Evolutionary conservation across 2,888 invertebrate species (phyloP), one percentile per base, ranked within the genome.

Genomic region (Nymphalis c-album): DNA sequence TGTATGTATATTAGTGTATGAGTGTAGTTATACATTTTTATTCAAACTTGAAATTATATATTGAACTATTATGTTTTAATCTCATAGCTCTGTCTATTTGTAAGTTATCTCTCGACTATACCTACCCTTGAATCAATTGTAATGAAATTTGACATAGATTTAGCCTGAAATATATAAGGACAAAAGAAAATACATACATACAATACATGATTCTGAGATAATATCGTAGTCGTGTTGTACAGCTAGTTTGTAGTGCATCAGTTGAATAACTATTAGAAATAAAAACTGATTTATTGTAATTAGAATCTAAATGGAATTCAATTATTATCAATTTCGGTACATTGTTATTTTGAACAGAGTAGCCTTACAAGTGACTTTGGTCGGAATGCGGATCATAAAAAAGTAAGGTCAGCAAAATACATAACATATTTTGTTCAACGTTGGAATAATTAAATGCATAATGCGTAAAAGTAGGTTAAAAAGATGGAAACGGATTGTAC

Each of bases 331-430:
- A 18, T 48, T 20, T 31, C 35, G 4, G 31, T 35, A n/a, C 18
- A 55, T 31, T 55, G 8, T 48, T 45, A 59, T 63, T 60, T 55
- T 35, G 35, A 20, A n/a, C 7, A 17, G 55, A n/a, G 63, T 55
- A 64, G 66, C 71, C 70, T 70, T 51, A 60, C 73, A 60, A 70
- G 57, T 61, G 64, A 64, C 65, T 74, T 75, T 77, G 73, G 69
- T 63, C 73, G 78, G 81, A 80, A 82, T 80, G 80, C 80, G 80
- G 82, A 81, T 78, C 72, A 55, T 17, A 17, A 72, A 71, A 63
- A 60, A 16, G 75, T 77, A 79, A 61, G 48, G 77, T 74, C 48
- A 10, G 74, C 73, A 74, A 64, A 74, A 64, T 50, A 26, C 22
- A 7, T 35, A 47, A 22, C n/a, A 64, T 0, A 57, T 60, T 59